Conservation (phyloP, 2,888 invertebrate genomes). For the Ophion ventricosus region DNA sequence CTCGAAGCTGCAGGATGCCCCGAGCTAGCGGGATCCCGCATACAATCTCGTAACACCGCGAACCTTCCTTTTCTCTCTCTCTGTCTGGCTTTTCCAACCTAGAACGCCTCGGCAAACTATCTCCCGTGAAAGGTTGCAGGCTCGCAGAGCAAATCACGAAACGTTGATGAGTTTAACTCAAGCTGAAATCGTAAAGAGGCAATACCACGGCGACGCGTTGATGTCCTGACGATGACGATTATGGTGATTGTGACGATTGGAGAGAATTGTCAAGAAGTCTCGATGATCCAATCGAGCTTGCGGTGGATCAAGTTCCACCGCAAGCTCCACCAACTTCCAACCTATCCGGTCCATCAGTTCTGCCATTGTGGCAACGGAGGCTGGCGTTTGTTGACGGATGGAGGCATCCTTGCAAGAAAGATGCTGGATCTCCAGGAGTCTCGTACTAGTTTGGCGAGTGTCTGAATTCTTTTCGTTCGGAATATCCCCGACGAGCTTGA, state of each 20-base stretch:
- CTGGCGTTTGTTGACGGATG: too few relatives aligned
- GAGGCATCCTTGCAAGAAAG: too few relatives aligned
- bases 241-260: neutral
- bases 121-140: conserved; percentile 2
- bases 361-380: too few relatives aligned
- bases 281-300: neutral
- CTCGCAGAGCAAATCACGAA: neutral
- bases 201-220: neutral
- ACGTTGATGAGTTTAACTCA: neutral
- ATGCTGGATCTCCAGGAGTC: too few relatives aligned
- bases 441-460: too few relatives aligned
- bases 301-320: too few relatives aligned
- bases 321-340: too few relatives aligned
- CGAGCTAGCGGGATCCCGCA: conserved; percentile 50
- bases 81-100: conserved; percentile 1
- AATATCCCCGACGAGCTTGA: neutral
- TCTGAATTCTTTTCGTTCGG: neutral
- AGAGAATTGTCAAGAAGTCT: neutral
- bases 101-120: neutral
- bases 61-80: conserved; percentile 9
- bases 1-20: conserved; percentile 39
- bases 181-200: neutral
- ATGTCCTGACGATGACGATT: neutral
- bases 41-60: conserved; percentile 24
- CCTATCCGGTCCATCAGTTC: too few relatives aligned